Base-by-base conservation (phyloP, 2,888 invertebrate species). In the Machimus rusticus region DNA sequence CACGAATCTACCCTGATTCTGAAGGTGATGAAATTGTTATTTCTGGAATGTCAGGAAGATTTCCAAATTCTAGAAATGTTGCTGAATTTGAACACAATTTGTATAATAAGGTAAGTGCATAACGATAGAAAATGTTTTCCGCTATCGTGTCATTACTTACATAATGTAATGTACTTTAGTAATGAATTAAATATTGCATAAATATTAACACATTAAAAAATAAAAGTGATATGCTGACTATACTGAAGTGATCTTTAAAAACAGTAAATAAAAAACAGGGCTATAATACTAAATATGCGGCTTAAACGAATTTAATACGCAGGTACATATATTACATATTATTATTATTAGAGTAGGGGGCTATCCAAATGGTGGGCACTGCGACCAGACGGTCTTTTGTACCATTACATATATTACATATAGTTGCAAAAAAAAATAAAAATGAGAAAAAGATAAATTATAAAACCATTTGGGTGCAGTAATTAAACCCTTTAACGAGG, bases 11-110 rank as follows among this genome's bases (percentile, higher is more conserved):
- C 87, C 91, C 92, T 1, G 92, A 92, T n/a, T 90, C 92, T 31
- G 91, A 92, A 79, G 94, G 92, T 2, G 94, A 94, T 89, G 93
- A 94, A 89, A 92, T 95, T 87, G 94, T 95, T 12, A 94, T 95
- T 79, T 93, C 93, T 86, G 95, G 95, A 46, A 94, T 95, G 90
- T 91, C 94, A 0, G 95, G 95, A 31, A 91, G 95, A 88, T 95
- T 95, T 90, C 96, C 96, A 1, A 95, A 94, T 90, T 95, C 95
- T 0, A 93, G 94, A 79, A 95, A 94, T 91, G 93, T 95, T 66
- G 91, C 93, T 57, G 94, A 95, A 91, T 95, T 96, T 87, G 92
- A 92, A 89, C 93, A 95, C 78, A 94, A 95, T 91, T 93, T 96
- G 6, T 94, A 94, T 57, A 94, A 94, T 89, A 93, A 94, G 93